Base-by-base conservation (phyloP, 1,140 invertebrate species). In the Choristoneura fumiferana region DNA sequence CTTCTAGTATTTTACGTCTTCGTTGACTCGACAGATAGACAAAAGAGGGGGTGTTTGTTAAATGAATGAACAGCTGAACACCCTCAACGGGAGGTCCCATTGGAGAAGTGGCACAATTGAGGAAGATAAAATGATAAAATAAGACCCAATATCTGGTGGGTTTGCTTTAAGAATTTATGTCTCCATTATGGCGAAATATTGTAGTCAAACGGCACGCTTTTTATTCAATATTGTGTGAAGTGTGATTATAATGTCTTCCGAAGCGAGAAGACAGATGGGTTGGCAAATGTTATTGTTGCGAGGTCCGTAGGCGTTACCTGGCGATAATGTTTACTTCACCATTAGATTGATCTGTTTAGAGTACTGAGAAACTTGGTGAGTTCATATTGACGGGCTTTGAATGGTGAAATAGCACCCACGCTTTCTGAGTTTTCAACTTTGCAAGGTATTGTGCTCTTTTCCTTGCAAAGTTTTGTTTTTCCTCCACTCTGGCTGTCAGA, bases 51-150 rank as follows among this genome's bases (percentile, higher is more conserved):
- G 43, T 49, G 43, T 49, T 49, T 29, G 43, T 49, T 49, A 54
- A 69, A 69, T 69, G 63, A 69, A 66, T 66, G 67, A 69, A 66
- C 62, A 64, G 58, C 57, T 61, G 14, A 68, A 68, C 57, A 40
- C 58, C 56, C 63, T 15, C 58, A 49, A 39, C 35, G 67, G 61
- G 67, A 60, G 58, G 63, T 57, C 58, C 57, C 52, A 66, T 60
- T 38, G 63, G 58, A 53, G 63, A 55, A 40, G 55, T 55, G 40
- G 63, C 57, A 61, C 63, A 57, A 58, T 61, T 69, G 60, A 49
- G 56, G 45, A 65, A 60, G 61, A 63, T 60, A 69, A 69, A 69
- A 61, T 69, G 63, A 69, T 56, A 61, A 63, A 66, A 69, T 59
- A 58, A 63, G 52, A 43, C 53, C 56, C 35, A 33, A 57, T 49